Evolutionary conservation across 1,140 invertebrate species (phyloP).

Genomic region (Zaprionus taronus): DNA sequence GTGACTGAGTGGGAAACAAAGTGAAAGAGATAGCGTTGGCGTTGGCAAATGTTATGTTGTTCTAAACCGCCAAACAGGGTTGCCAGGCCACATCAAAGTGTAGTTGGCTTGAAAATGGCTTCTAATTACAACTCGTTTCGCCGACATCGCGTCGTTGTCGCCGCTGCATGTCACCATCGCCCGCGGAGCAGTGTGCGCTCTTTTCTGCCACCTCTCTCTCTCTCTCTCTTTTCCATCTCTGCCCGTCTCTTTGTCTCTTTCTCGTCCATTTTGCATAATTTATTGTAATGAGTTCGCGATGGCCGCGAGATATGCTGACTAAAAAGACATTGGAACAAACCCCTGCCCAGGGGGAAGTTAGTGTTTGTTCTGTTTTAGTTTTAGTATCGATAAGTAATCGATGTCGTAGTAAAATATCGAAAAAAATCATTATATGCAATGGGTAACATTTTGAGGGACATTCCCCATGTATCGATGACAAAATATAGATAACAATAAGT

Average conservation of each 20-base stretch:
- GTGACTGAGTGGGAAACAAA: constrained; percentile 8
- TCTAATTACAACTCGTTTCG: constrained; percentile 65
- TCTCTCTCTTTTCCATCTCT: neutral
- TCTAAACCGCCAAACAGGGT: constrained; percentile 13
- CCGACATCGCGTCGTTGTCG: constrained; percentile 2
- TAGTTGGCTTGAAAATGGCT: constrained; percentile 62
- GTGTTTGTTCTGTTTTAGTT: neutral
- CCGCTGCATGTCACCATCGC: constrained; percentile 35
- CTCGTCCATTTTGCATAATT: constrained; percentile 68
- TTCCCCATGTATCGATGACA: neutral
- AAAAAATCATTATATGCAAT: no score
- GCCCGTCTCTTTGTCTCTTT: neutral
- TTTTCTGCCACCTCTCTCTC: neutral
- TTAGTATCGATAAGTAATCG: neutral
- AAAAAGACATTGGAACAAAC: constrained; percentile 6
- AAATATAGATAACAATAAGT: neutral
- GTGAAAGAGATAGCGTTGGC: neutral
- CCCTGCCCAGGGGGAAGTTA: neutral
- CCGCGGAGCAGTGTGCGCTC: neutral
- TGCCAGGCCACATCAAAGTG: constrained; percentile 59
- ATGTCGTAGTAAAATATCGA: no score
- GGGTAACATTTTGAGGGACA: no score
- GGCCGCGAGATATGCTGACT: constrained; percentile 17
- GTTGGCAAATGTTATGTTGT: no score
- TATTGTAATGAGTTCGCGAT: constrained; percentile 74